Base-by-base conservation (phyloP, 2,113 vertebrate genomes). In the Aplodontia rufa region DNA sequence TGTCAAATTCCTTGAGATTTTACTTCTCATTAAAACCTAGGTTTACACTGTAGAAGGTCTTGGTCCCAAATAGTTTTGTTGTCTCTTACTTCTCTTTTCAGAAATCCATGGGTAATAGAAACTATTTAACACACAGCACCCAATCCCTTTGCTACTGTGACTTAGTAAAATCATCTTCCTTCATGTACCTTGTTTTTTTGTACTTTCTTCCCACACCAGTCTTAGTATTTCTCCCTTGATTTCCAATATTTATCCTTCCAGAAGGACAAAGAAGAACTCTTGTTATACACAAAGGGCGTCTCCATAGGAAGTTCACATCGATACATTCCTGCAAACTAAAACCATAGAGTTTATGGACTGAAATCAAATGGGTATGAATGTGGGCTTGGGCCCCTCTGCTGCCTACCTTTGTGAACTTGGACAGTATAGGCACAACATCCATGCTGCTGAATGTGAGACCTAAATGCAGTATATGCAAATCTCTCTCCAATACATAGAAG, bases 31-130 rank as follows among this genome's bases (percentile, higher is more conserved):
- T 5, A 37, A 47, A 91, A 35, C 6, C 12, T 19, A 83, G 7
- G 32, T 58, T 89, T 91, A n/a, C 28, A n/a, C 28, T 64, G 9
- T 1, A 64, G 55, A 30, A 42, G 8, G 64, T 37, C 13, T 28
- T 62, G 12, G 42, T 8, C 1, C 4, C 10, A 3, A 24, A 6
- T 12, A n/a, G 3, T 8, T 78, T 58, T 62, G 19, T 35, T 55
- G 22, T 16, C 4, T 37, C 5, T 7, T n/a, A 49, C 26, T 35
- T 24, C 6, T 47, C 14, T 58, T 51, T 85, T 55, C 5, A 40
- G 17, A 30, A 19, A 11, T 45, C 10, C 9, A 0, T 16, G n/a
- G 26, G 0, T 10, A 45, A 24, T n/a, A 11, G 10, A 75, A 76
- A 76, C 32, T 72, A 20, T 11, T 26, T 32, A 60, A 40, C 14